phyloP scores from a whole-genome alignment of 1,140 invertebrate species.

The Heliconius himera region DNA sequence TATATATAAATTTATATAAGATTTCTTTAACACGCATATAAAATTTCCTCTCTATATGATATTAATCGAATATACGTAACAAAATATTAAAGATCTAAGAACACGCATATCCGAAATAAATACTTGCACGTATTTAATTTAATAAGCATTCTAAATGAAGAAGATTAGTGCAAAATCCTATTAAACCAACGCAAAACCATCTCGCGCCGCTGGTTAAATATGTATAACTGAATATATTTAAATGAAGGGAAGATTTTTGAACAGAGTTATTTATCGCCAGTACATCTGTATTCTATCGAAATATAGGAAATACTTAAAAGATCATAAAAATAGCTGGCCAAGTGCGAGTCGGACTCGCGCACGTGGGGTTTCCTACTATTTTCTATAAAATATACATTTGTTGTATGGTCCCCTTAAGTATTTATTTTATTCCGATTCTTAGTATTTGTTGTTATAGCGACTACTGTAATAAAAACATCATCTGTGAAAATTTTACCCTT shows the following conservation, averaged over 20 bases:
- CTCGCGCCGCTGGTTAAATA: neutral
- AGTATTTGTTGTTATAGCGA: too few species aligned
- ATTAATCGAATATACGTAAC: too few species aligned
- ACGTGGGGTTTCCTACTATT: too few species aligned
- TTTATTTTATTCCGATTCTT: neutral
- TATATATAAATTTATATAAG: too few species aligned
- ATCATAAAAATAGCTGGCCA: neutral
- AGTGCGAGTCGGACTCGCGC: too few species aligned
- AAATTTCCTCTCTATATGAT: too few species aligned
- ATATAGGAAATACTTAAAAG: too few species aligned
- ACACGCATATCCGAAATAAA: neutral
- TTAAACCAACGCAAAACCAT: neutral
- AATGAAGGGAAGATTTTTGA: neutral
- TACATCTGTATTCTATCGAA: neutral
- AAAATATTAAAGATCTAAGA: neutral
- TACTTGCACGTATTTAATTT: slow-evolving; percentile 1
- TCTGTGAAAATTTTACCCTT: too few species aligned
- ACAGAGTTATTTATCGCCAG: neutral
- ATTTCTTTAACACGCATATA: too few species aligned
- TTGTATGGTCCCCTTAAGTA: neutral
- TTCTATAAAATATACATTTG: too few species aligned
- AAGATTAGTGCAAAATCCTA: neutral
- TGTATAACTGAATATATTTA: neutral
- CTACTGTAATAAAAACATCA: too few species aligned
- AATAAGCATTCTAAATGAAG: neutral